phyloP scores from a whole-genome alignment of 2,113 vertebrate genomes.

The Grantiella picta region DNA sequence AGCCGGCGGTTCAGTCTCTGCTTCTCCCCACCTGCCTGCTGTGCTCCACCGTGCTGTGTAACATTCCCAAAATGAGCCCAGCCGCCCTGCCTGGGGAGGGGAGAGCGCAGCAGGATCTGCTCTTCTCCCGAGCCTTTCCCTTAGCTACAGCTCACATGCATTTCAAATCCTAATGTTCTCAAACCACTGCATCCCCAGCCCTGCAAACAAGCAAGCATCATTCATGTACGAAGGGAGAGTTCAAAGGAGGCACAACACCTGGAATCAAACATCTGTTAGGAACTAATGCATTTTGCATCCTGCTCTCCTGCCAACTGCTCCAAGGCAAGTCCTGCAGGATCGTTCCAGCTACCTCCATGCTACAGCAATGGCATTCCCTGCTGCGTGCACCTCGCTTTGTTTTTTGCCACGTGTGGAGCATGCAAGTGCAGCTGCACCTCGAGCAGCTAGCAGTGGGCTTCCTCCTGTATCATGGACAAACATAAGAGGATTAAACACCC shows the following conservation, averaged over 20 bases:
- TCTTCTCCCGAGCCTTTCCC: not conserved
- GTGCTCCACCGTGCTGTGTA: accelerated
- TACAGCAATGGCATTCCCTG: conserved; percentile 11
- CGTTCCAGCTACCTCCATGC: not conserved
- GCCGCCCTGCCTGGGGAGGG: accelerated
- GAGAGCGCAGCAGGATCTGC: not conserved
- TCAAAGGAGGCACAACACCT: conserved; percentile 55
- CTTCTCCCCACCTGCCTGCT: not conserved
- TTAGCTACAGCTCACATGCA: not conserved
- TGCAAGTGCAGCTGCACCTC: not conserved
- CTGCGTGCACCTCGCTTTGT: not conserved
- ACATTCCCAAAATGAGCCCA: not conserved
- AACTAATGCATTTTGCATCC: conserved; percentile 41
- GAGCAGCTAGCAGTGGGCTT: not conserved
- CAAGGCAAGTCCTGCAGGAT: conserved; percentile 37
- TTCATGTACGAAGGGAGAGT: conserved; percentile 1
- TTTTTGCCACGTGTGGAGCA: not conserved
- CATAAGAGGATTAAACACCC: not conserved
- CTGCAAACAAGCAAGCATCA: conserved; percentile 23
- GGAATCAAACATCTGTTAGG: conserved; percentile 61
- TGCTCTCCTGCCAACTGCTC: conserved; percentile 38
- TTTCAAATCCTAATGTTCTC: not conserved
- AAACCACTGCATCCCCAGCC: not conserved
- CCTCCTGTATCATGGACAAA: not conserved
- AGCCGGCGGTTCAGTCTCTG: not conserved